Evolutionary conservation across 1,140 invertebrate species (phyloP), one percentile per base, ranked within the genome.

Genomic region (Pteromalus puparum): DNA sequence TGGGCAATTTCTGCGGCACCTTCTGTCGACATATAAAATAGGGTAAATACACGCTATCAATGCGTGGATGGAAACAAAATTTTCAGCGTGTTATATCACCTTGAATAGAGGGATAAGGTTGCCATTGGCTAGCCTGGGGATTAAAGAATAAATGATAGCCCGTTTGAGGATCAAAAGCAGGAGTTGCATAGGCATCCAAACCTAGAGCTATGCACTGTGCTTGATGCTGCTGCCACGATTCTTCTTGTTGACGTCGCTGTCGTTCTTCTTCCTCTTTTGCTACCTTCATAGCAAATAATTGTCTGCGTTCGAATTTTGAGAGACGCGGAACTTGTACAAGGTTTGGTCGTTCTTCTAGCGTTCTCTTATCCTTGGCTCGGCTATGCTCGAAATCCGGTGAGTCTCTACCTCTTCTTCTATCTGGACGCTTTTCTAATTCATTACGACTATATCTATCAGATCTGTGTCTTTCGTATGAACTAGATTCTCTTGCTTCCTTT

Each of bases 271-370:
- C 94, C 83, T 96, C 95, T 85, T 96, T 94, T 18, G 96, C 95
- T 46, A 96, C 95, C 93, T 97, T 95, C 24, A 95, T 90, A 28
- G 96, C 97, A 92, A 98, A 98, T 76, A 96, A 91, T 88, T 97
- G 95, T 42, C 97, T 91, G 6, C 97, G 91, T 88, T 97, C 95
- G 75, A 95, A 94, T 91, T 97, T 97, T 1, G 94, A 94, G 89
- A 96, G 92, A 77, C 93, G 93, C 3, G 94, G 93, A 26, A 90
- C 88, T 6, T 90, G 90, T 21, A 92, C 92, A 34, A 92, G 78
- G 65, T 91, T 92, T 3, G 89, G 87, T 68, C 92, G 86, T 76
- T 93, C 92, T 30, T 93, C 92, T 18, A 82, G 30, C 81, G 86
- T 87, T 86, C 88, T 87, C 70, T 93, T 93, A 26, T 93, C 92